Base-by-base conservation (phyloP, 2,113 vertebrate species). In the Verasper variegatus region DNA sequence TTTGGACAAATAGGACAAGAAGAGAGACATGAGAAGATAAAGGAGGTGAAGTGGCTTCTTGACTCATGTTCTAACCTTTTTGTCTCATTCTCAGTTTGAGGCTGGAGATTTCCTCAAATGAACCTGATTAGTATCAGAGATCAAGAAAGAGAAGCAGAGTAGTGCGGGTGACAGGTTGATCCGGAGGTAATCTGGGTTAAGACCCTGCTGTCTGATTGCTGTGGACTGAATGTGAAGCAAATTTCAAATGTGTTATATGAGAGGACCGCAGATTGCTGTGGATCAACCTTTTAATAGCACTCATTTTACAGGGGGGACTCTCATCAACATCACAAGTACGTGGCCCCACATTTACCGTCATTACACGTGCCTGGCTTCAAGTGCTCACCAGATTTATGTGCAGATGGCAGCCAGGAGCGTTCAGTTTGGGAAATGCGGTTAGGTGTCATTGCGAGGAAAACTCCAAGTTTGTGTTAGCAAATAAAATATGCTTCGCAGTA, bases 101-200 rank as follows among this genome's bases (percentile, higher is more conserved):
- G 24, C 63, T 54, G 15, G 10, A 8, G 45, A 59, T 70, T 64
- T 20, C 59, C 47, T 51, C 59, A 73, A 68, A 61, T 55, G 3
- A 82, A 74, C 76, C 21, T 69, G 35, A 78, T 82, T 57, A 49
- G 49, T 58, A 45, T 67, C 26, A 66, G 57, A 76, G 54, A 80
- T 62, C 13, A 79, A 69, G 74, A 78, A 84, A 68, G 24, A 75
- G 59, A 80, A 62, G 66, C 49, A 68, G 69, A 59, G 58, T 27
- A 64, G 64, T 74, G 69, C 13, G 5, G 61, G 11, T 82, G 75
- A 79, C 68, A 71, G 67, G 27, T 84, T 76, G 76, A 86, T 87
- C 73, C 52, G 4, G 13, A 23, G 17, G 5, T 67, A 85, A 86
- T 80, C 66, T 74, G 49, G 31, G 9, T 78, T 71, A 71, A 78